Percentiles rank a stretch among this genome's conserved stretches.
Evolutionary conservation across 2,113 vertebrate genomes (phyloP).

Genomic region (Anser cygnoides): DNA sequence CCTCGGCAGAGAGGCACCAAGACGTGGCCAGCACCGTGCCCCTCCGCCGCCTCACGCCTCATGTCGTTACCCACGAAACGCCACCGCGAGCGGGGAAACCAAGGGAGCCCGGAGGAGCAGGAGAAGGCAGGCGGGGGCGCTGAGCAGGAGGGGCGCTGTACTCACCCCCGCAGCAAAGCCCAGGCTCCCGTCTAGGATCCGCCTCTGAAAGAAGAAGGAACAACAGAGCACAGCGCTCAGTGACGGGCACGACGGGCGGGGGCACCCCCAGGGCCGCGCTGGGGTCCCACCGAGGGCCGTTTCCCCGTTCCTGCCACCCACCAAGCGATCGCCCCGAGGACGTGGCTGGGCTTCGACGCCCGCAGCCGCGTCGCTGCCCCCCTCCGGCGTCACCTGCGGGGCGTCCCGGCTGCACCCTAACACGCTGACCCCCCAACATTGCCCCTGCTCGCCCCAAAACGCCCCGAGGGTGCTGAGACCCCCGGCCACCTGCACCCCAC

Average conservation of each 20-base stretch:
- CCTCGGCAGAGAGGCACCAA: not conserved
- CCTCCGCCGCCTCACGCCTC: not conserved
- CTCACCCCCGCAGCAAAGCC: conserved; percentile 97
- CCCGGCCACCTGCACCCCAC: rapidly evolving
- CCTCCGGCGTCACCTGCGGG: not conserved
- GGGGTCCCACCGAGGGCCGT: rapidly evolving
- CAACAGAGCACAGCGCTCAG: not conserved
- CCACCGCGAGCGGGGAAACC: not conserved
- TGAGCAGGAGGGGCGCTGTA: not conserved
- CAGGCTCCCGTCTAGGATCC: conserved; percentile 93
- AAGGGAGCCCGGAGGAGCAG: rapidly evolving
- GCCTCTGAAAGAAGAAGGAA: conserved; percentile 79
- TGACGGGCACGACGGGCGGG: not conserved
- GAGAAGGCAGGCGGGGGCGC: not conserved
- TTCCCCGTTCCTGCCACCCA: not conserved
- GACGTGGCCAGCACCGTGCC: not conserved
- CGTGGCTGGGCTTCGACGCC: not conserved
- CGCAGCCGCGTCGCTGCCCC: not conserved
- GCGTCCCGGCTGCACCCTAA: not conserved
- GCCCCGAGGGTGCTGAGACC: rapidly evolving
- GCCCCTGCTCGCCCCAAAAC: rapidly evolving
- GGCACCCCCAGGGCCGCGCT: too few relatives aligned
- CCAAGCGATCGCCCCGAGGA: not conserved
- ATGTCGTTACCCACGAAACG: rapidly evolving
- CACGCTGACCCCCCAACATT: rapidly evolving